Base-by-base conservation (phyloP, 1,140 invertebrate genomes). In the Zaprionus ghesquierei region DNA sequence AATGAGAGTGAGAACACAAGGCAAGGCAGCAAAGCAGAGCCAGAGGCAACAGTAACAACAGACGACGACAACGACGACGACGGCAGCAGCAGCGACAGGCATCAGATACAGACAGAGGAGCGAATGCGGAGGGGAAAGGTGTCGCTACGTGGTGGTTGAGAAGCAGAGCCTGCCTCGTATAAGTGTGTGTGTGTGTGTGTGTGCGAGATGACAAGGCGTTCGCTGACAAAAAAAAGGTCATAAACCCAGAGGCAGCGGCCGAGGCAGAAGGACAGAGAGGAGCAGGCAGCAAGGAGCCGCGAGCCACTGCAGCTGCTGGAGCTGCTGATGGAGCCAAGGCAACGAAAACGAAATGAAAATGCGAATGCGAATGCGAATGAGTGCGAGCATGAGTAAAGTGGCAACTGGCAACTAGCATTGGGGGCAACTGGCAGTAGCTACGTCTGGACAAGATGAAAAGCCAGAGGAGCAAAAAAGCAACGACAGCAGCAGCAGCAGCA, bases 391-490 rank as follows among this genome's bases (percentile, higher is more conserved):
- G 38, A 62, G 41, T 46, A 53, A 41, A 41, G n/a, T 23, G 65
- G 38, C 54, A 74, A 73, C 54, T 20, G 8, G 56, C 56, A 41
- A 15, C 76, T 68, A n/a, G n/a, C n/a, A n/a, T n/a, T n/a, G n/a
- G n/a, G n/a, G 81, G 31, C 31, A 70, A 69, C 66, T 79, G 79
- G 61, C 59, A 78, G 64, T 54, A 44, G 59, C 31, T 66, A 70
- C 44, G 59, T 68, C 75, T 46, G 5, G 41, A 9, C 18, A 12
- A 22, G 41, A n/a, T 8, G 15, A 18, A 5, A 53, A 29, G 23
- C 73, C 75, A 74, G 84, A 87, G 89, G 84, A 89, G 79, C 79
- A 79, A 89, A 76, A 79, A 76, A 79, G 82, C 64, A 87, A 77
- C 76, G 76, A 35, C 59, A 22, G 15, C 51, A 53, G n/a, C 22